A percentile compares a stretch with the other conserved stretches of the same genome.
Conservation (phyloP, 2,888 invertebrate species). For the Brachypalpus laphriformis region DNA sequence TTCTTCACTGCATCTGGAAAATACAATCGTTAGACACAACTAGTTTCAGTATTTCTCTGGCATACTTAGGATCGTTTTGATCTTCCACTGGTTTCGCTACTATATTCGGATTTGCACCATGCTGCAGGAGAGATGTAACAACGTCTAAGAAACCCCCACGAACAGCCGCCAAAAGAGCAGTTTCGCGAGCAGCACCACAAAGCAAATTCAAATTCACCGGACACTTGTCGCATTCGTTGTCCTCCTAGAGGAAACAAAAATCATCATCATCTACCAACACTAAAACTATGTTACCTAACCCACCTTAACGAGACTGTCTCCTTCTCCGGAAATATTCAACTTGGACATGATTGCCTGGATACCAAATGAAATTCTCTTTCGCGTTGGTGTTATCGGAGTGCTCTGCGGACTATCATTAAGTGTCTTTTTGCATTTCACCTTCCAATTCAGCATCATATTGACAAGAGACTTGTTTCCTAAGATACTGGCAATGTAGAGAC, state of each 20-base stretch:
- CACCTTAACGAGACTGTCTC: slow-evolving; percentile 83
- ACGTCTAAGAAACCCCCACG: slow-evolving; percentile 90
- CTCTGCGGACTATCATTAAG: slow-evolving; percentile 76
- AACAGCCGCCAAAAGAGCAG: slow-evolving; percentile 92
- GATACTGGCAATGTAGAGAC: slow-evolving; percentile 94
- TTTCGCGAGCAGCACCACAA: slow-evolving; percentile 90
- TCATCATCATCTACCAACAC: not conserved
- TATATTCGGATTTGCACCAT: slow-evolving; percentile 93
- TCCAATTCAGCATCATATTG: slow-evolving; percentile 89
- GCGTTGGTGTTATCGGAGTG: slow-evolving; percentile 83
- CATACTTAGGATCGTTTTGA: slow-evolving; percentile 81
- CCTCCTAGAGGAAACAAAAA: slow-evolving; percentile 64
- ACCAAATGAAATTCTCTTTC: slow-evolving; percentile 91
- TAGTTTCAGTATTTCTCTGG: not conserved
- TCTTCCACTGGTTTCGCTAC: slow-evolving; percentile 83
- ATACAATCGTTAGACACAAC: not conserved
- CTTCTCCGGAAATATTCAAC: slow-evolving; percentile 86
- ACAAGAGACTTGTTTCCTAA: slow-evolving; percentile 91
- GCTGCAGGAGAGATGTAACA: slow-evolving; percentile 87
- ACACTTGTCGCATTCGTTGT: slow-evolving; percentile 83
- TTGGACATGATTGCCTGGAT: slow-evolving; percentile 94
- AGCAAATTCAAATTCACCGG: slow-evolving; percentile 90
- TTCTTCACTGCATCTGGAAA: slow-evolving; percentile 80
- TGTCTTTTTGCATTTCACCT: slow-evolving; percentile 84
- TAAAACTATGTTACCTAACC: slow-evolving; percentile 72